These are phyloP conservation scores for Strix uralensis DNA, from an alignment of 2,113 vertebrate genomes.

Conservation along the genomic window DNA sequence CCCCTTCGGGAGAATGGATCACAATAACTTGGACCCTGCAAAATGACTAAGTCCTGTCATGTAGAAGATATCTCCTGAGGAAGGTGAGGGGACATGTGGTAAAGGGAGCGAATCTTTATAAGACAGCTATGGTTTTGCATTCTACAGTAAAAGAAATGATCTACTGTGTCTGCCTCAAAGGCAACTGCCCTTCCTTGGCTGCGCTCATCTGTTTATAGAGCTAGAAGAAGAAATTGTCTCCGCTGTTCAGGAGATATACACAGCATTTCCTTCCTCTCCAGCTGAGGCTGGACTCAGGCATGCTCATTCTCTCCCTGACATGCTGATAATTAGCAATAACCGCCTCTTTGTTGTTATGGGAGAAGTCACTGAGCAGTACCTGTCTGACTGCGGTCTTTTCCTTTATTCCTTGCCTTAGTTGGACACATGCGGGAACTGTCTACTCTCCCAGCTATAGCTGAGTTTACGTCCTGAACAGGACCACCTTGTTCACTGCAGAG, in stretches of 20 bases:
- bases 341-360: fast-evolving
- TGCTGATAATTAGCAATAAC: not conserved
- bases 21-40: not conserved
- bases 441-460: not conserved
- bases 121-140: not conserved
- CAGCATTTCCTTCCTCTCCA: not conserved
- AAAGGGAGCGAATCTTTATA: not conserved
- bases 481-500: not conserved
- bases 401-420: not conserved
- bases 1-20: not conserved
- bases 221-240: not conserved
- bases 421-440: not conserved
- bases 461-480: not conserved
- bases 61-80: not conserved
- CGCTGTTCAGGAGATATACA: not conserved
- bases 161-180: not conserved
- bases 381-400: not conserved
- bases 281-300: not conserved
- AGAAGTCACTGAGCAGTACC: not conserved
- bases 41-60: not conserved
- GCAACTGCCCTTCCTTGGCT: not conserved
- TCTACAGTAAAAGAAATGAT: not conserved
- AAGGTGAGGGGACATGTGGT: not conserved
- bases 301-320: not conserved
- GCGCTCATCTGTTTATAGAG: not conserved